Evolutionary conservation across 2,888 invertebrate species (phyloP), one percentile per base, ranked within the genome.

Genomic region (Caenorhabditis auriculariae): DNA sequence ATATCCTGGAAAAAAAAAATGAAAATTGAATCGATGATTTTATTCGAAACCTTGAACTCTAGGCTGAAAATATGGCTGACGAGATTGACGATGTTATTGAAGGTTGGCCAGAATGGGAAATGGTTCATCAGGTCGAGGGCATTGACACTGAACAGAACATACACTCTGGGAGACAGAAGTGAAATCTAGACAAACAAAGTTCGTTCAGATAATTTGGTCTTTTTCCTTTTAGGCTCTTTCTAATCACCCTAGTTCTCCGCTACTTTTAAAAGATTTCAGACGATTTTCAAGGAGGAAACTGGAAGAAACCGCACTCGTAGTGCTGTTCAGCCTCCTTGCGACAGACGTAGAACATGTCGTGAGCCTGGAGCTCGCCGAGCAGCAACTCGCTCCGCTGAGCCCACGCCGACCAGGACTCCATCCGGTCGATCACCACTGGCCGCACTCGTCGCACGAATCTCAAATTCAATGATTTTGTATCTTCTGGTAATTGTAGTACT

Each of bases 31-130:
- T n/a, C n/a, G n/a, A n/a, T n/a, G n/a, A n/a, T 63, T 27, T 12
- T 17, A 19, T 15, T 38, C 2, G 9, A 26, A 26, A 71, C 73
- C 64, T 68, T 60, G 50, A 80, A 79, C 21, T 72, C 61, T 38
- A 80, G 54, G 42, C 72, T 67, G 59, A 79, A 72, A 32, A 79
- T 58, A 48, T 75, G 73, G 2, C 68, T 58, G 21, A 76, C 60
- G 21, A 79, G 52, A 24, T 53, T 49, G 12, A 58, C 46, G 28
- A 76, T 54, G 45, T 76, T 79, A 42, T 79, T 68, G 57, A 77
- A 80, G n/a, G 80, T 80, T 5, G 69, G 71, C 80, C 77, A 77
- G 65, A 77, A 77, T 6, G 80, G 80, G 62, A 80, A 80, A 56
- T 80, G 69, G 19, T 78, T 77, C 80, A 79, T 77, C 55, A 80